A percentile compares a stretch with the other conserved stretches of the same genome.
These are phyloP conservation scores for Tethya wilhelma DNA, from an alignment of 37 sponge, comb jelly and placozoan genomes.

Conservation along the genomic window DNA sequence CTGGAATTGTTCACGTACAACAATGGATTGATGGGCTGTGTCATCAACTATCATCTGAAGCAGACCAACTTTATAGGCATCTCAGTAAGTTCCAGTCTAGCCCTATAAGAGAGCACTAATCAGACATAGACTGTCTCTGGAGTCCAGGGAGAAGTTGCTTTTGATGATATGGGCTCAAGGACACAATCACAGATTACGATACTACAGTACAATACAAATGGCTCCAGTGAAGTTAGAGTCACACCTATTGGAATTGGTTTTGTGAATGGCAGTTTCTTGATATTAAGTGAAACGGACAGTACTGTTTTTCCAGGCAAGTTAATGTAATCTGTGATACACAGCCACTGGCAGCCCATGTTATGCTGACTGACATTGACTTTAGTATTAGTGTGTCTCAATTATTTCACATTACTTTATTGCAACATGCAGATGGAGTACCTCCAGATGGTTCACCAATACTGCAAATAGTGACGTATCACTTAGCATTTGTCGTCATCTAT, in stretches of 20 bases:
- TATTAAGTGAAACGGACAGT: background rate
- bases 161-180: slow-evolving; percentile 27
- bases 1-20: slow-evolving; percentile 28
- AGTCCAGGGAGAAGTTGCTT: slow-evolving; percentile 7
- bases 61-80: slow-evolving; percentile 26
- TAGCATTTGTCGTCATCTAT: background rate
- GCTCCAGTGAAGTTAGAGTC: background rate
- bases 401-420: background rate
- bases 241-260: background rate
- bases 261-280: no score
- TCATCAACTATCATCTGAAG: slow-evolving; percentile 11
- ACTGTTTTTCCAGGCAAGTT: slow-evolving; percentile 20
- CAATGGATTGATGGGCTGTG: slow-evolving; percentile 11
- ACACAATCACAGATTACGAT: background rate
- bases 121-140: background rate
- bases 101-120: background rate
- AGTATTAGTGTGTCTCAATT: background rate
- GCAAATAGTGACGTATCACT: background rate
- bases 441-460: slow-evolving; percentile 35
- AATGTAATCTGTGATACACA: no score
- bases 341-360: no score
- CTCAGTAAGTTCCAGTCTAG: slow-evolving; percentile 12
- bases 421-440: slow-evolving; percentile 16
- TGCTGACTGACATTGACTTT: no score
- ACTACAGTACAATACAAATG: slow-evolving; percentile 1